Percentiles rank a stretch among this genome's conserved stretches.
These are phyloP conservation scores for Enteromius argenteus DNA, from an alignment of 2,797 vertebrate genomes.

Conservation along the genomic window DNA sequence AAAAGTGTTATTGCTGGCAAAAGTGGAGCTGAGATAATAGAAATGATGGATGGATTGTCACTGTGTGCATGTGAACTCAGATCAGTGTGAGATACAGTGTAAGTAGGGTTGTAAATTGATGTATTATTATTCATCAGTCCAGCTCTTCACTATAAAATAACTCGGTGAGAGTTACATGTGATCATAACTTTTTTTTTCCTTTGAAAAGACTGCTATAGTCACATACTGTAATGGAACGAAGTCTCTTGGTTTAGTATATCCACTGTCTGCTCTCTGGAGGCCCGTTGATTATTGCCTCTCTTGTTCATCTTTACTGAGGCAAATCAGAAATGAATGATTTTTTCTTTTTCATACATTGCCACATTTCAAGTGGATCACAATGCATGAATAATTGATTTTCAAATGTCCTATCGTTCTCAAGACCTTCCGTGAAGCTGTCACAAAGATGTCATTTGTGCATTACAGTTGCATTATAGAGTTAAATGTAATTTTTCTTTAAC, in stretches of 20 bases:
- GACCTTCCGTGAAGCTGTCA: neutral
- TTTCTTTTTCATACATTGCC: slow-evolving; percentile 18
- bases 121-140: neutral
- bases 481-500: neutral
- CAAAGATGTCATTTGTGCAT: neutral
- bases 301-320: slow-evolving; percentile 12
- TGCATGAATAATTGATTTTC: slow-evolving; percentile 19
- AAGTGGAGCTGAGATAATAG: neutral
- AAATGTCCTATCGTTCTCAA: neutral
- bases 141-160: neutral
- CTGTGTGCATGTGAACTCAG: neutral
- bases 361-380: slow-evolving; percentile 17
- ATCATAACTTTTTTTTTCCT: neutral
- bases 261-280: slow-evolving; percentile 19
- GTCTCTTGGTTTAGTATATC: slow-evolving; percentile 17
- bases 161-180: neutral
- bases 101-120: neutral
- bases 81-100: slow-evolving; percentile 13
- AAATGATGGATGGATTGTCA: slow-evolving; percentile 20
- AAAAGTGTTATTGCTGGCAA: slow-evolving; percentile 29
- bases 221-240: neutral
- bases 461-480: neutral
- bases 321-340: slow-evolving; percentile 9
- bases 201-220: neutral
- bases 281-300: slow-evolving; percentile 21